Evolutionary conservation across 2,797 vertebrate genomes (phyloP).

Genomic region (Rhinoraja longicauda): DNA sequence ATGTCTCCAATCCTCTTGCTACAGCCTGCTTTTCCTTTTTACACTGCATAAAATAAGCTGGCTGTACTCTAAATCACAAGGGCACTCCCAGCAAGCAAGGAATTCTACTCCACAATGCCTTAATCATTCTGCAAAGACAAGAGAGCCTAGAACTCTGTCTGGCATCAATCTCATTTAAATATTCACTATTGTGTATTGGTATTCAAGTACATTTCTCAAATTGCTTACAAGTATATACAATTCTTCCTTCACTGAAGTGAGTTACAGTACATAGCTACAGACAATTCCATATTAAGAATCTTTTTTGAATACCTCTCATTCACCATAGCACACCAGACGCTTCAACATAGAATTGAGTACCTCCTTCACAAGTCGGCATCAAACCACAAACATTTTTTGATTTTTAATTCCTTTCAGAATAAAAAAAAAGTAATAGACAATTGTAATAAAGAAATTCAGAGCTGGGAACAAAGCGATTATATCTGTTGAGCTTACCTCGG

Average conservation of each 20-base stretch:
- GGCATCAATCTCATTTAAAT: not conserved
- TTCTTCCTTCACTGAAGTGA: not conserved
- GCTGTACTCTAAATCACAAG: not conserved
- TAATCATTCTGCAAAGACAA: not conserved
- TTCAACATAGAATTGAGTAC: not conserved
- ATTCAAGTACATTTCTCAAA: not conserved
- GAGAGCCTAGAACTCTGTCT: not conserved
- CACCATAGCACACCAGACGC: not conserved
- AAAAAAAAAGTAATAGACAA: slow-evolving; percentile 40
- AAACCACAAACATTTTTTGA: not conserved
- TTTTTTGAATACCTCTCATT: not conserved
- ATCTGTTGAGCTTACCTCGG: slow-evolving; percentile 64
- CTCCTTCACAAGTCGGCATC: not conserved
- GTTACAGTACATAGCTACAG: not conserved
- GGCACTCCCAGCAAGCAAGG: not conserved
- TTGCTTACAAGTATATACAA: not conserved
- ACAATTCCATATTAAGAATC: not conserved
- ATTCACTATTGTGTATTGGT: not conserved
- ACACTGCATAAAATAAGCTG: not conserved
- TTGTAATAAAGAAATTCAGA: slow-evolving; percentile 25
- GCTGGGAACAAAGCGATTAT: not conserved
- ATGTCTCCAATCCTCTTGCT: not conserved
- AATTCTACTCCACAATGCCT: not conserved
- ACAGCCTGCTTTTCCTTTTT: not conserved
- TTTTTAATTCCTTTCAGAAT: not conserved